A percentile compares a stretch with the other conserved stretches of the same genome.
phyloP scores from a whole-genome alignment of 1,140 invertebrate genomes.

The Stegodyphus dumicola region DNA sequence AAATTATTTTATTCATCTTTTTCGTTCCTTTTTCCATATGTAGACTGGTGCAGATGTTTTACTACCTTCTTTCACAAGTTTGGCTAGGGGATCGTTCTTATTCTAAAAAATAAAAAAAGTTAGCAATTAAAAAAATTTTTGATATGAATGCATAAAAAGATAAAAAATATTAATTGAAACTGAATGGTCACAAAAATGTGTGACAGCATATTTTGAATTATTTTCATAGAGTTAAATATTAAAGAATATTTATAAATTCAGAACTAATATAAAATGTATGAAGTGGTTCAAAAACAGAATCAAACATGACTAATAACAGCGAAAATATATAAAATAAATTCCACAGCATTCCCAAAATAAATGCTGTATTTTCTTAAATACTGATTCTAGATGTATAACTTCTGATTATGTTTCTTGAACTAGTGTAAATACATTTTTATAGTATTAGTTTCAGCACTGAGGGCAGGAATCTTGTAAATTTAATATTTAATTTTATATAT shows the following conservation, averaged over 20 bases:
- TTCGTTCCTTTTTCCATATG: constrained; percentile 11
- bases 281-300: too few relatives aligned
- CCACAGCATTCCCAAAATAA: too few relatives aligned
- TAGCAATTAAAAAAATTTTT: background rate
- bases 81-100: background rate
- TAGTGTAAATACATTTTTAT: too few relatives aligned
- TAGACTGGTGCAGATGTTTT: constrained; percentile 4
- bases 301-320: too few relatives aligned
- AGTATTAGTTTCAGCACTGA: too few relatives aligned
- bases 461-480: too few relatives aligned
- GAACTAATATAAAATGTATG: too few relatives aligned
- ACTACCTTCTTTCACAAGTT: constrained; percentile 7
- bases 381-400: too few relatives aligned
- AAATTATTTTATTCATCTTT: background rate
- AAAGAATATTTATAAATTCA: background rate
- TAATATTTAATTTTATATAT: too few relatives aligned
- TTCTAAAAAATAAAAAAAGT: background rate
- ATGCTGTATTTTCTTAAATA: too few relatives aligned
- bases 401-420: too few relatives aligned
- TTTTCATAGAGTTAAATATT: background rate
- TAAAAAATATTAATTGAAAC: background rate
- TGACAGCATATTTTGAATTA: background rate
- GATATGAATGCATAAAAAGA: background rate
- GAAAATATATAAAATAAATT: too few relatives aligned
- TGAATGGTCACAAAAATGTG: background rate